phyloP scores from a whole-genome alignment of 2,113 vertebrate species.

The Artemisiospiza belli region DNA sequence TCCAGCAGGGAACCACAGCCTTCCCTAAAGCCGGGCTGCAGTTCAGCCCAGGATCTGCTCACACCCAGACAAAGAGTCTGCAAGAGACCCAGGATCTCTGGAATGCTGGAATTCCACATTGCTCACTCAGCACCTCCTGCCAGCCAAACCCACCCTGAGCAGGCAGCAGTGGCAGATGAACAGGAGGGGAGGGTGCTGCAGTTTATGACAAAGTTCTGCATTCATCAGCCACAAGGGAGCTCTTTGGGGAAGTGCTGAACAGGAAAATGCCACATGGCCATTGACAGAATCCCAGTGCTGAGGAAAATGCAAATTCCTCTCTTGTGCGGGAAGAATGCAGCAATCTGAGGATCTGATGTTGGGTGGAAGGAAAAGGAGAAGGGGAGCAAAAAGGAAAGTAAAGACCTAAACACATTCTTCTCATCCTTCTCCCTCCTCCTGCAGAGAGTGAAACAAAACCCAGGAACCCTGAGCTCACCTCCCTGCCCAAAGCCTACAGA shows the following conservation, averaged over 20 bases:
- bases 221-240: slow-evolving; percentile 26
- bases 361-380: not conserved
- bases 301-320: slow-evolving; percentile 7
- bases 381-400: not conserved
- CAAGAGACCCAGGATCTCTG: not conserved
- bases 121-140: not conserved
- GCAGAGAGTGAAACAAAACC: not conserved
- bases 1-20: not conserved
- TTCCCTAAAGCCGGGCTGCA: not conserved
- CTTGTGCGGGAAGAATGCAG: not conserved
- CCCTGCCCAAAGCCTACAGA: not conserved
- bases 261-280: slow-evolving; percentile 1
- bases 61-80: not conserved
- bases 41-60: not conserved
- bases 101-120: not conserved
- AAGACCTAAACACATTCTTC: not conserved
- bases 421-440: not conserved
- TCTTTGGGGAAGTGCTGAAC: slow-evolving; percentile 44
- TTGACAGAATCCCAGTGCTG: not conserved
- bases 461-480: not conserved
- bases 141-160: not conserved
- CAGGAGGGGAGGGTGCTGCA: not conserved
- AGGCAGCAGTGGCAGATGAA: not conserved
- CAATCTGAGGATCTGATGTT: not conserved
- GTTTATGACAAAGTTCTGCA: not conserved